Conservation (phyloP, 2,113 vertebrate species). For the Cricetomys ansorgei region DNA sequence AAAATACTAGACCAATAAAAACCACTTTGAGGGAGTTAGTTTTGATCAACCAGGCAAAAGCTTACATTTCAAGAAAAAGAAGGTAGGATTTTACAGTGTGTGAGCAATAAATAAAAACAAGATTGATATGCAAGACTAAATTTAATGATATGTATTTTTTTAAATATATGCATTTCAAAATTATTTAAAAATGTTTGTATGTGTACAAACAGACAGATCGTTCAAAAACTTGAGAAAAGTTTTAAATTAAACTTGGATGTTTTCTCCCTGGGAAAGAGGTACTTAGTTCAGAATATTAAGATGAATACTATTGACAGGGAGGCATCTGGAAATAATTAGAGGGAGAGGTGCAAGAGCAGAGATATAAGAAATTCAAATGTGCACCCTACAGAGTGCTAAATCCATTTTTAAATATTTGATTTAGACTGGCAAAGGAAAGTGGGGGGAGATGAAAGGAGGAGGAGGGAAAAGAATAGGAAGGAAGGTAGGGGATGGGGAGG, state of each 20-base stretch:
- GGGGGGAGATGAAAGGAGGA: fast-evolving
- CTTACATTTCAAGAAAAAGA: background rate
- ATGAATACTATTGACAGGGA: background rate
- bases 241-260: background rate
- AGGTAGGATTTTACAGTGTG: background rate
- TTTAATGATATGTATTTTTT: background rate
- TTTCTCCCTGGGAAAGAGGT: background rate
- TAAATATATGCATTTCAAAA: background rate
- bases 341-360: background rate
- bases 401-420: conserved; percentile 5
- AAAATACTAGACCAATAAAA: background rate
- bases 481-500: fast-evolving
- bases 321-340: conserved; percentile 10
- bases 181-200: background rate
- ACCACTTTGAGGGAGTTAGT: background rate
- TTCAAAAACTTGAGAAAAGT: background rate
- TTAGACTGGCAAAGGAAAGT: background rate
- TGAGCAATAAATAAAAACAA: background rate
- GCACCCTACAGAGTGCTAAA: background rate
- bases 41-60: conserved; percentile 3
- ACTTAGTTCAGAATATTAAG: conserved; percentile 23
- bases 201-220: background rate
- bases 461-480: background rate
- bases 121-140: background rate
- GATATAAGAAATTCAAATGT: conserved; percentile 1